Evolutionary conservation across 2,888 invertebrate genomes (phyloP), one percentile per base, ranked within the genome.

Genomic region (Eupithecia insigniata): DNA sequence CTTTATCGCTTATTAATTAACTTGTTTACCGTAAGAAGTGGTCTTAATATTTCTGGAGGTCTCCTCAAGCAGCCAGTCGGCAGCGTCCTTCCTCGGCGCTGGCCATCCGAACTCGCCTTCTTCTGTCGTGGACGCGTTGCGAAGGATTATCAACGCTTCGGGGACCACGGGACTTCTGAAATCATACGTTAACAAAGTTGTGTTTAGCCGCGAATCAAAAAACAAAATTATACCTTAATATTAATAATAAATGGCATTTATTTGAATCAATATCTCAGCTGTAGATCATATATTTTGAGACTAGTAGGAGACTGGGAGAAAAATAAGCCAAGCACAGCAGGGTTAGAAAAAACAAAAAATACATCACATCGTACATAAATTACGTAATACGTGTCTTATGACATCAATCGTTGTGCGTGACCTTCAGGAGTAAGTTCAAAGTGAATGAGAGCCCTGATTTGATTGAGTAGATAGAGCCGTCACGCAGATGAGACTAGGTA

Each of bases 61-160:
- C 75, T 95, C 95, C 84, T 96, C 96, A 32, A 96, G 91, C 2
- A 96, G 88, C 96, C 96, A 96, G 82, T 96, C 96, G 16, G 95
- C 95, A 2, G 95, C 95, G 73, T 96, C 95, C 71, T 95, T 92
- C 70, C 95, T 90, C 0, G 95, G 95, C 2, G 95, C 90, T 5
- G 96, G 96, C 96, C 96, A 96, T 1, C 96, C 96, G 73, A 96
- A 96, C 80, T 96, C 96, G 0, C 96, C 96, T 81, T 96, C 96
- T 84, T 96, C 96, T 0, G 96, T 95, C 0, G 96, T 96, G 0
- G 96, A 96, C 0, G 95, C 95, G 74, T 96, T 96, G 34, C 93
- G 88, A 58, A 96, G 83, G 74, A 95, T 95, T 12, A 95, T 90
- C 4, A 96, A 86, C 0, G 96, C 96, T 89, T 95, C 95, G 0